Conservation (phyloP, 2,113 vertebrate genomes). For the Etheostoma spectabile region DNA sequence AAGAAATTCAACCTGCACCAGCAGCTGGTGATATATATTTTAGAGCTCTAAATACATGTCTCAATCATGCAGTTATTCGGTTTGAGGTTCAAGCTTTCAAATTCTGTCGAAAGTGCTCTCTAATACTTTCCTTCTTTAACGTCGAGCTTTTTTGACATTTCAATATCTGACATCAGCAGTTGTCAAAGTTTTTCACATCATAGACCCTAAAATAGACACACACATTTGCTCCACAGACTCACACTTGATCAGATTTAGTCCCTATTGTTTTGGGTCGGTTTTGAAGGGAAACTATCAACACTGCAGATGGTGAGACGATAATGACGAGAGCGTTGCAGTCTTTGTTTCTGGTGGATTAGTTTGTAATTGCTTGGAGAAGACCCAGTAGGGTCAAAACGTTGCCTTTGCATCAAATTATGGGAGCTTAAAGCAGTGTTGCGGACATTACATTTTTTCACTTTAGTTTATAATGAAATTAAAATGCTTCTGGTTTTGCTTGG, state of each 20-base stretch:
- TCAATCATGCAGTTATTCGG: slow-evolving; percentile 9
- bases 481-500: background rate
- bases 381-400: too few species aligned
- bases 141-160: slow-evolving; percentile 49
- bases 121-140: slow-evolving; percentile 31
- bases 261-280: slow-evolving; percentile 26
- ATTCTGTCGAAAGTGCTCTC: slow-evolving; percentile 11
- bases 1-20: background rate
- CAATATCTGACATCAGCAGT: slow-evolving; percentile 42
- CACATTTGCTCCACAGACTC: slow-evolving; percentile 33
- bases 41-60: background rate
- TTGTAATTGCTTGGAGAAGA: background rate
- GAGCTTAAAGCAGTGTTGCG: too few species aligned
- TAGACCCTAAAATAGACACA: slow-evolving; percentile 20
- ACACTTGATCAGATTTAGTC: slow-evolving; percentile 44
- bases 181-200: slow-evolving; percentile 47
- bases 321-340: background rate
- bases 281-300: slow-evolving; percentile 35
- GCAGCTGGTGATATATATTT: slow-evolving; percentile 15
- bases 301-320: slow-evolving; percentile 37
- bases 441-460: background rate
- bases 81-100: slow-evolving; percentile 4
- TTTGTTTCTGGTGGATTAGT: slow-evolving; percentile 28
- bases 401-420: too few species aligned
- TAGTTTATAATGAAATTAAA: slow-evolving; percentile 18